Evolutionary conservation across 2,888 invertebrate genomes (phyloP).

Genomic region (Latheticus oryzae): DNA sequence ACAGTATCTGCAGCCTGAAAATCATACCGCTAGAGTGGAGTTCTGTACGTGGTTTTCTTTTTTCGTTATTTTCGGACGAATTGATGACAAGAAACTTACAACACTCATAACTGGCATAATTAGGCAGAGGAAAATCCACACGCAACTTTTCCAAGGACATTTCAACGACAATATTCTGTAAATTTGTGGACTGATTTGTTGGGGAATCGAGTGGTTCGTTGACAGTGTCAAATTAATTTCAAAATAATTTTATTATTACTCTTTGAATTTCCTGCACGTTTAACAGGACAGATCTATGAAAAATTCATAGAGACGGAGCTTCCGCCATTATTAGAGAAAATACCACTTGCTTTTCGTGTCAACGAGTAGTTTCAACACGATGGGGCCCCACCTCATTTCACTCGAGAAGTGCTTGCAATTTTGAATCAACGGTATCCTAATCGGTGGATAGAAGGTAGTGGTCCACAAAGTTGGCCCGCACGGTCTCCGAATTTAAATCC

Average conservation of each 20-base stretch:
- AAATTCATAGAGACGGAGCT: too few relatives aligned
- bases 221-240: too few relatives aligned
- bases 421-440: too few relatives aligned
- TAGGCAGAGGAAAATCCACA: conserved; percentile 1
- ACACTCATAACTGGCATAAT: background rate
- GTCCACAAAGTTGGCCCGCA: background rate
- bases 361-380: too few relatives aligned
- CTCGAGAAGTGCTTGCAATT: too few relatives aligned
- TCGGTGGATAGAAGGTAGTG: background rate
- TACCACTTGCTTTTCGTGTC: too few relatives aligned
- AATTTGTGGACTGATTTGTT: background rate
- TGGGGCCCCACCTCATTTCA: too few relatives aligned
- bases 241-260: too few relatives aligned
- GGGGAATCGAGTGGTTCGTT: background rate
- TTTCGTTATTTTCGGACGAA: too few relatives aligned
- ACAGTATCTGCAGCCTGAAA: background rate
- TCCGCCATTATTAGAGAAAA: too few relatives aligned
- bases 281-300: too few relatives aligned
- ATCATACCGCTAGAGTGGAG: background rate
- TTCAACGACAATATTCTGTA: background rate
- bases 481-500: background rate
- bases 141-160: background rate
- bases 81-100: background rate
- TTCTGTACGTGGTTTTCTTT: conserved; percentile 4
- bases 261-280: too few relatives aligned